These are phyloP conservation scores for Tholera decimalis DNA, from an alignment of 2,888 invertebrate genomes.

Conservation along the genomic window DNA sequence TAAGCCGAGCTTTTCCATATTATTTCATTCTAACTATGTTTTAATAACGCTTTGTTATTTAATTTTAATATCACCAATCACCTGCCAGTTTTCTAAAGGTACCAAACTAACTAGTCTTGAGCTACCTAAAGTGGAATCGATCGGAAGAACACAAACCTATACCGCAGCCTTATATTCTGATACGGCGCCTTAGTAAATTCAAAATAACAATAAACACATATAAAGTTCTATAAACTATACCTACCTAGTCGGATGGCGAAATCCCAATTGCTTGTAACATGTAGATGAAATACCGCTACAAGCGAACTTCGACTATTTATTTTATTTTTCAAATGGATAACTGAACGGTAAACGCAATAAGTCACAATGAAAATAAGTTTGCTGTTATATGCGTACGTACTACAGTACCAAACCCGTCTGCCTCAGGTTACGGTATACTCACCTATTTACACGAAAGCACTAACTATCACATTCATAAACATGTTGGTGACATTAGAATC, in stretches of 20 bases:
- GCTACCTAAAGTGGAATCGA: no score
- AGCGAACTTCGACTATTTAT: conserved; percentile 69
- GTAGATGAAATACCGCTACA: conserved; percentile 68
- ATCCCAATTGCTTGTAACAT: conserved; percentile 33
- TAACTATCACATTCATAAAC: conserved; percentile 41
- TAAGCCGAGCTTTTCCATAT: background rate
- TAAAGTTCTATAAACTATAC: conserved; percentile 3
- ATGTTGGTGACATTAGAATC: conserved; percentile 26
- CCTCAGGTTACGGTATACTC: conserved; percentile 62
- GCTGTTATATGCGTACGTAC: conserved; percentile 60
- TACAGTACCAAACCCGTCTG: conserved; percentile 65
- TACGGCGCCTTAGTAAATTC: background rate
- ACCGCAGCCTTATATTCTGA: background rate
- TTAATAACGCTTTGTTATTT: conserved; percentile 5
- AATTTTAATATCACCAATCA: background rate
- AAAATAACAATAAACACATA: conserved; percentile 13
- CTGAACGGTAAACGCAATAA: conserved; percentile 78
- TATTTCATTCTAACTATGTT: background rate
- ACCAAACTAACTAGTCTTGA: no score
- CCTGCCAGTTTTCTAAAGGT: no score
- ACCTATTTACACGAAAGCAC: conserved; percentile 60
- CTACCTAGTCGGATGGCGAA: conserved; percentile 8
- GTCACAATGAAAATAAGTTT: conserved; percentile 73
- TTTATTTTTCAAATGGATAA: conserved; percentile 72
- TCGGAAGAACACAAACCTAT: background rate